phyloP scores from a whole-genome alignment of 2,888 invertebrate species.

The Bombylius discolor region DNA sequence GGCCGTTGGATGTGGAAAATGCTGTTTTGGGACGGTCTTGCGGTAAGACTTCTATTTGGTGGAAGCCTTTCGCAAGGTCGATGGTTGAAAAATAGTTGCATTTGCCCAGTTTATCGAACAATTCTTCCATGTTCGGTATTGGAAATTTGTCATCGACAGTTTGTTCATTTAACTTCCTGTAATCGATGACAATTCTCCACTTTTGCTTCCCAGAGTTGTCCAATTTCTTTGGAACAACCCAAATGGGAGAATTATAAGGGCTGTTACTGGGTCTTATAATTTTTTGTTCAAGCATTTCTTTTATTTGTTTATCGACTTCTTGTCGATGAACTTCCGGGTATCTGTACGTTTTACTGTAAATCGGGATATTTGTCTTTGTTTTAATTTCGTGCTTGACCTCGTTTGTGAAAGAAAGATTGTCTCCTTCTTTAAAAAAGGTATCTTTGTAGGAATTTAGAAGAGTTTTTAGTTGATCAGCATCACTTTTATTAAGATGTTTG shows the following conservation, averaged over 20 bases:
- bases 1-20: slow-evolving; percentile 20
- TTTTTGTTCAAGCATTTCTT: slow-evolving; percentile 2
- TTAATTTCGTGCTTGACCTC: slow-evolving; percentile 5
- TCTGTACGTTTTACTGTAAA: slow-evolving; percentile 5
- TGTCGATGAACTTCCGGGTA: background rate
- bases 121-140: slow-evolving; percentile 4
- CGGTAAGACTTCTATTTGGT: slow-evolving; percentile 19
- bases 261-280: slow-evolving; percentile 17
- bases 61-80: slow-evolving; percentile 20
- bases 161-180: background rate
- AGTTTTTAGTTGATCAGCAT: background rate
- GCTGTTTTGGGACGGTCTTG: slow-evolving; percentile 21
- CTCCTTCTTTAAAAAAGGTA: slow-evolving; percentile 4
- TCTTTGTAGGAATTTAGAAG: background rate
- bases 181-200: slow-evolving; percentile 11
- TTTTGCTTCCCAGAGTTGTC: slow-evolving; percentile 5
- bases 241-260: slow-evolving; percentile 3
- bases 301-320: background rate
- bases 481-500: background rate
- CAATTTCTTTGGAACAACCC: background rate
- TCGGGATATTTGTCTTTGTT: background rate
- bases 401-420: slow-evolving; percentile 1
- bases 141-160: slow-evolving; percentile 6
- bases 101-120: slow-evolving; percentile 13
- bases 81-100: slow-evolving; percentile 17